Evolutionary conservation across 2,113 vertebrate species (phyloP).

Genomic region (Misgurnus mizolepis): DNA sequence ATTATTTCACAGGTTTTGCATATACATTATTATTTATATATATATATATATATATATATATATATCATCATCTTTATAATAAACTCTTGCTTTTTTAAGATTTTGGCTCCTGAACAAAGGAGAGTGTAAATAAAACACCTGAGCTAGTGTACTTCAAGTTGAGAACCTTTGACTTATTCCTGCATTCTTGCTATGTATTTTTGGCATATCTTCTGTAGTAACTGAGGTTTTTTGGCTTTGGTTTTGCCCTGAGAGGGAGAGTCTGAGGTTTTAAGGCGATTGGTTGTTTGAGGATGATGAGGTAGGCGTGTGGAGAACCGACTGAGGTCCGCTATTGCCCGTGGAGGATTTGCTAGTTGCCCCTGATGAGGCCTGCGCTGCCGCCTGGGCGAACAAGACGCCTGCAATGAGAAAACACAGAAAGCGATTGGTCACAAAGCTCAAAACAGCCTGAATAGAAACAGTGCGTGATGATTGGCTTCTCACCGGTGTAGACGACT

Average conservation of each 20-base stretch:
- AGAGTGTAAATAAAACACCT: conserved; percentile 72
- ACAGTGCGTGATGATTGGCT: not conserved
- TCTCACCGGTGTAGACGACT: conserved; percentile 88
- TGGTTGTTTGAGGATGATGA: conserved; percentile 74
- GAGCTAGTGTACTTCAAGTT: conserved; percentile 79
- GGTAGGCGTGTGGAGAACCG: conserved; percentile 75
- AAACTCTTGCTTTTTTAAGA: conserved; percentile 68
- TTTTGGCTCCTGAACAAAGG: conserved; percentile 74
- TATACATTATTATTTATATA: conserved; percentile 56
- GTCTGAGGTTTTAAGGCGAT: conserved; percentile 70
- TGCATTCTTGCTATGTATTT: conserved; percentile 59
- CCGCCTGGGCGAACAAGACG: conserved; percentile 90
- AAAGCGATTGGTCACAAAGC: not conserved
- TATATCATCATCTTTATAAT: conserved; percentile 59
- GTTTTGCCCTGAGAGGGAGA: conserved; percentile 62
- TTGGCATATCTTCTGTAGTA: conserved; percentile 81
- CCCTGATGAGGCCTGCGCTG: conserved; percentile 74
- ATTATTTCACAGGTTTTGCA: conserved; percentile 80
- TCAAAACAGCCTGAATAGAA: not conserved
- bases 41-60: conserved; percentile 12
- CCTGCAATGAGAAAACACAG: conserved; percentile 70
- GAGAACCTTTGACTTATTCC: conserved; percentile 65
- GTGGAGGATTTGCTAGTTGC: conserved; percentile 70
- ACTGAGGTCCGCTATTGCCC: conserved; percentile 61
- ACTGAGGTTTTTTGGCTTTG: conserved; percentile 86